A percentile compares a stretch with the other conserved stretches of the same genome.
These are phyloP conservation scores for Araneus ventricosus DNA, from an alignment of 1,140 invertebrate species.

Conservation along the genomic window DNA sequence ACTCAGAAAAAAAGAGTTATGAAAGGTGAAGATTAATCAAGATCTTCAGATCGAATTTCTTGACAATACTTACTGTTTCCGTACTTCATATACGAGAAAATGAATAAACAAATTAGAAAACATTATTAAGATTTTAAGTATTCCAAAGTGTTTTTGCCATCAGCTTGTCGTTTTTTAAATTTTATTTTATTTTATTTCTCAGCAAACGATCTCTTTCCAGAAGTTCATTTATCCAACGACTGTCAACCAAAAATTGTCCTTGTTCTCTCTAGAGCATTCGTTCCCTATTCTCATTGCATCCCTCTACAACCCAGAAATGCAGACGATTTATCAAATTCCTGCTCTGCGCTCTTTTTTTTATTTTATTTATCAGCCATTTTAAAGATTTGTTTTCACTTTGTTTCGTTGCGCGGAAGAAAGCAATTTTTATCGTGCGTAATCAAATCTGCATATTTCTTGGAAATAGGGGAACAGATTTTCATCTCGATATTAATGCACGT, in stretches of 20 bases:
- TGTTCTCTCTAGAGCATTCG: background rate
- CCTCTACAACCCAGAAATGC: background rate
- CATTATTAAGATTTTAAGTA: too few relatives aligned
- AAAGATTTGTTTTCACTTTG: background rate
- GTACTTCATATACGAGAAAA: too few relatives aligned
- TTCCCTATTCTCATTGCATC: background rate
- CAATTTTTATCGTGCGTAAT: background rate
- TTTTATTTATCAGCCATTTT: background rate
- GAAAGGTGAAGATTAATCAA: too few relatives aligned
- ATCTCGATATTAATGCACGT: background rate
- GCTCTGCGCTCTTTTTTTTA: background rate
- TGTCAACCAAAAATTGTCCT: background rate
- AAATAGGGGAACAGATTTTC: background rate
- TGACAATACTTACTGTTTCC: too few relatives aligned
- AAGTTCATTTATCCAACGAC: background rate
- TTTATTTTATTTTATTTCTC: too few relatives aligned
- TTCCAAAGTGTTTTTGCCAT: too few relatives aligned
- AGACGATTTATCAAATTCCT: background rate
- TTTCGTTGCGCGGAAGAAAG: background rate
- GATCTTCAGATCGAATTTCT: too few relatives aligned
- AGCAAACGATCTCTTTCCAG: background rate
- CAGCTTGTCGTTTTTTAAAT: too few relatives aligned
- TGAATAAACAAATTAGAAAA: too few relatives aligned
- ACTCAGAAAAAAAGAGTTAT: too few relatives aligned
- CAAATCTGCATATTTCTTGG: slow-evolving; percentile 4